Evolutionary conservation across 2,113 vertebrate species (phyloP).

Genomic region (Gymnocephalus cernua): DNA sequence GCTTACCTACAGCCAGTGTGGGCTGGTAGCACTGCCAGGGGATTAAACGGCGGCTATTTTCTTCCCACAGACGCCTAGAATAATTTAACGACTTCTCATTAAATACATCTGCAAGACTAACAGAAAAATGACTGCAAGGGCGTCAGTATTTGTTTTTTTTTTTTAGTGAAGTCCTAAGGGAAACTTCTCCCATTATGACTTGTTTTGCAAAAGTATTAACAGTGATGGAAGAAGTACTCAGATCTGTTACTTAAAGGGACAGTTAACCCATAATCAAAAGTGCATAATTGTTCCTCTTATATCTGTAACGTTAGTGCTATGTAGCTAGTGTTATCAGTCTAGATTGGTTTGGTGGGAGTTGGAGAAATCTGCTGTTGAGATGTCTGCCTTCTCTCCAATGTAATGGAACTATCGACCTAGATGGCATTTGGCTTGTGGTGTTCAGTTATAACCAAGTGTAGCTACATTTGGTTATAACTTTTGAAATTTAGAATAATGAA

Average conservation of each 20-base stretch:
- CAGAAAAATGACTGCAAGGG: neutral
- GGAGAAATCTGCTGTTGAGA: too few relatives aligned
- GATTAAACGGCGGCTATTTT: slow-evolving; percentile 56
- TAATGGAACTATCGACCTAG: too few relatives aligned
- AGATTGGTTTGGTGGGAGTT: too few relatives aligned
- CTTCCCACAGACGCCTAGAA: slow-evolving; percentile 18
- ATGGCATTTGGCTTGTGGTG: too few relatives aligned
- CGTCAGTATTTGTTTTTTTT: neutral
- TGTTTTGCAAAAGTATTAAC: neutral
- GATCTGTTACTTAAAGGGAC: neutral
- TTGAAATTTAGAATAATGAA: too few relatives aligned
- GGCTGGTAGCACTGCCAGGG: slow-evolving; percentile 27
- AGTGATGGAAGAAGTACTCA: neutral
- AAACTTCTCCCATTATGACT: neutral
- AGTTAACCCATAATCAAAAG: too few relatives aligned
- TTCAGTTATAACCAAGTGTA: too few relatives aligned
- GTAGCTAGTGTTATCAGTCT: too few relatives aligned
- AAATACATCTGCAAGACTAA: neutral
- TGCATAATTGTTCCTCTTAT: too few relatives aligned
- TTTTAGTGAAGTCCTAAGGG: neutral
- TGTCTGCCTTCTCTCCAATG: too few relatives aligned
- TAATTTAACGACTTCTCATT: neutral
- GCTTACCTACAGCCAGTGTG: slow-evolving; percentile 60
- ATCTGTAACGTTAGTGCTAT: too few relatives aligned
- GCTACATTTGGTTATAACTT: too few relatives aligned